These are phyloP conservation scores for Siderastrea radians DNA, from an alignment of 92 coral and sea anemone genomes.

Conservation along the genomic window DNA sequence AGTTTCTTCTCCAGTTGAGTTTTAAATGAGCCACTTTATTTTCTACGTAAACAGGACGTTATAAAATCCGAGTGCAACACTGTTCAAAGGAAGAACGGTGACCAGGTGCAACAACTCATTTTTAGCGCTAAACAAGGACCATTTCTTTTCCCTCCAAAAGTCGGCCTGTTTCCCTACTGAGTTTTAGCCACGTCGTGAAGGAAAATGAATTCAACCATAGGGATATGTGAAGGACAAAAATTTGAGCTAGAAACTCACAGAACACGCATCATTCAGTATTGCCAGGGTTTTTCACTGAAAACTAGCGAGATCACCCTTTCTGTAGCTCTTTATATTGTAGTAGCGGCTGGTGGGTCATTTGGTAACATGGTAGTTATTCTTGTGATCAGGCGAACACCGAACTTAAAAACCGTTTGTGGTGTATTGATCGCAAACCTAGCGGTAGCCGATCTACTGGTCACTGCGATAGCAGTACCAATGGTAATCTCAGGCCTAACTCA, in stretches of 20 bases:
- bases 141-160: no score
- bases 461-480: conserved; percentile 10
- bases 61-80: no score
- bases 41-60: no score
- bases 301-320: not conserved
- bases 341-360: conserved; percentile 7
- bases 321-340: not conserved
- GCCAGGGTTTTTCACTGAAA: conserved; percentile 9
- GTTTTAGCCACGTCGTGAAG: not conserved
- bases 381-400: conserved; percentile 8
- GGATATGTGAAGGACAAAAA: not conserved
- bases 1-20: no score
- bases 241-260: not conserved
- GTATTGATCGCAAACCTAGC: conserved; percentile 28
- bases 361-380: conserved; percentile 13
- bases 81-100: no score
- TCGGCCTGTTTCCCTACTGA: not conserved
- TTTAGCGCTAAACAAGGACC: no score
- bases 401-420: conserved; percentile 7
- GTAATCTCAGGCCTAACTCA: not conserved
- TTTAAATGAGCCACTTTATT: no score
- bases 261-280: not conserved
- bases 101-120: no score
- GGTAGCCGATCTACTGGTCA: conserved; percentile 21
- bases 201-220: no score